Base-by-base conservation (phyloP, 2,113 vertebrate species). In the Petroica traversi region DNA sequence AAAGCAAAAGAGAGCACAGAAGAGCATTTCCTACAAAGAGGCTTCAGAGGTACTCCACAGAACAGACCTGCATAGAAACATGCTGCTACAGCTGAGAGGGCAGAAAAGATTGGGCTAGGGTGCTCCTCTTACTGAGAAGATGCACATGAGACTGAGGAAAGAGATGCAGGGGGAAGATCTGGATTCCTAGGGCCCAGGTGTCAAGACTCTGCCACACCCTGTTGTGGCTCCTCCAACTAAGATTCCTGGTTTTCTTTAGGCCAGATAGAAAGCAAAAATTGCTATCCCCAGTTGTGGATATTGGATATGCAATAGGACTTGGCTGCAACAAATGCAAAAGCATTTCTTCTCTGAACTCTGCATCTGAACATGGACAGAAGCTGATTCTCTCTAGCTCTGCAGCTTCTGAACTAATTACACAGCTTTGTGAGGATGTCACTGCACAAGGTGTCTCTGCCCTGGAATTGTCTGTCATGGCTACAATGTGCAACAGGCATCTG, bases 401-500 rank as follows among this genome's bases (percentile, higher is more conserved):
- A 69, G 75, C 72, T 92, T 59, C 90, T 93, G 75, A 92, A 78
- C 93, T 93, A 92, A 96, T 92, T 96, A 88, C 80, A 87, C 62
- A 89, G 89, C 57, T 78, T 92, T 89, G 85, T 71, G 82, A 89
- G 5, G 3, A 90, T 49, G 59, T 85, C 14, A 0, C 91, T 40
- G 58, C 77, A 90, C 46, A 59, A 58, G 34, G 43, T 83, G 62
- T 88, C 78, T 95, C 85, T 86, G 59, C 85, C 52, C 79, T 85
- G 71, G 71, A 94, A 92, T 73, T 2, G 1, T 68, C 81, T 92
- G 75, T 93, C 90, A 81, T 2, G 8, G 75, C 75, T 92, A 95
- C 88, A 93, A 24, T 17, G 40, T 77, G 43, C 80, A 89, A 84
- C 61, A 63, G 43, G 79, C 75, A 93, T 64, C 82, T 83, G 72